phyloP scores from a whole-genome alignment of 2,888 invertebrate genomes.

The Nezara viridula region DNA sequence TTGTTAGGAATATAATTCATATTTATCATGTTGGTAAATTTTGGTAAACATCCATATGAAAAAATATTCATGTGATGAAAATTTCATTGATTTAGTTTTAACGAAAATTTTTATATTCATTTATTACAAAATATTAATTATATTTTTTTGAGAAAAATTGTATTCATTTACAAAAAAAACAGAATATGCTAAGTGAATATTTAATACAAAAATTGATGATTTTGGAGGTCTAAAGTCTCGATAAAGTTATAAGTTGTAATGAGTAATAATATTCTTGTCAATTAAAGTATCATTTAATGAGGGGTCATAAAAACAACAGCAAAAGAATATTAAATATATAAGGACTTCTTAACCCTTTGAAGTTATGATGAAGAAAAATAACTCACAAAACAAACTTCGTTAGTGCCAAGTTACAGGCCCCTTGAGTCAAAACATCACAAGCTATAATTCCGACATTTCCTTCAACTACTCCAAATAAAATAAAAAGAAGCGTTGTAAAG shows the following conservation, averaged over 20 bases:
- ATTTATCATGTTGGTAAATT: too few species aligned
- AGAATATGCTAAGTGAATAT: too few species aligned
- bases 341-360: not conserved
- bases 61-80: too few species aligned
- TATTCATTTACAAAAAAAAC: too few species aligned
- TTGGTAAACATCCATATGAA: too few species aligned
- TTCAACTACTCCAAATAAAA: not conserved
- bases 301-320: not conserved
- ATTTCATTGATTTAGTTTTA: too few species aligned
- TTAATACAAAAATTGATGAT: too few species aligned
- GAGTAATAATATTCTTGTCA: not conserved
- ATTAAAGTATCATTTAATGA: not conserved
- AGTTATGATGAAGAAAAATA: constrained; percentile 22
- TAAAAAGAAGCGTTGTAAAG: not conserved
- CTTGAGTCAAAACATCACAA: not conserved
- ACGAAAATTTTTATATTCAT: too few species aligned
- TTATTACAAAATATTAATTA: too few species aligned
- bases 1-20: too few species aligned
- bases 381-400: not conserved
- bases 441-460: not conserved
- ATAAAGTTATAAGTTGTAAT: not conserved
- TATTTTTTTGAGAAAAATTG: too few species aligned
- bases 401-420: not conserved
- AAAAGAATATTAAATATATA: not conserved
- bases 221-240: too few species aligned